Evolutionary conservation across 2,797 vertebrate species (phyloP), one percentile per base, ranked within the genome.

Genomic region (Oryzias dopingdopingensis): DNA sequence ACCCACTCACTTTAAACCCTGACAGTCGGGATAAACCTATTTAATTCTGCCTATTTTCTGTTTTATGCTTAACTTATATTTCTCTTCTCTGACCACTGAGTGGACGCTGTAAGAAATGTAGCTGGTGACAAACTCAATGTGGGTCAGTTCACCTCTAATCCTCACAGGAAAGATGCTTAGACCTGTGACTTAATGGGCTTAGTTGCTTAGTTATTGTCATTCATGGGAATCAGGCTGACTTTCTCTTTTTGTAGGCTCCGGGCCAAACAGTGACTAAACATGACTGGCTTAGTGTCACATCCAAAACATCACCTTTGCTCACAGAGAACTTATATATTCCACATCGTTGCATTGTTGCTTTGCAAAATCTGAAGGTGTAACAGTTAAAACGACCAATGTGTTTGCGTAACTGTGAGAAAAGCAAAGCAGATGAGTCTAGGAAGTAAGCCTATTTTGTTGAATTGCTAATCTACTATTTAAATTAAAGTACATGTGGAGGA

Each of bases 381-480:
- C 56, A 62, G 70, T 57, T 43, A 49, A 71, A 77, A 50, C 49
- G 67, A 62, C 42, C 37, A 48, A 69, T 76, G 64, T 62, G 68
- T 78, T 76, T 78, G 76, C 57, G 59, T 79, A 70, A 68, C 65
- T 50, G 70, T 42, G 61, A 73, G 56, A 66, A 74, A 80, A 46
- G 63, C 48, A 66, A 71, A 76, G 78, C 76, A 79, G 81, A 79
- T 80, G 82, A 82, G 65, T 79, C 58, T 76, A 73, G 77, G 82
- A 75, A 59, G 60, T 85, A 90, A 90, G 81, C 85, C 85, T 82
- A 80, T 85, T 89, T 88, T 70, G 73, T 44, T 82, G 80, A 85
- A 82, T 83, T 83, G 73, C 67, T 86, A 72, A 88, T 79, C 84
- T 78, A 68, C 72, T 75, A 71, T 59, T 67, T 83, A 60, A 86